Conservation (phyloP, 2,888 invertebrate genomes). For the Carabus problematicus region DNA sequence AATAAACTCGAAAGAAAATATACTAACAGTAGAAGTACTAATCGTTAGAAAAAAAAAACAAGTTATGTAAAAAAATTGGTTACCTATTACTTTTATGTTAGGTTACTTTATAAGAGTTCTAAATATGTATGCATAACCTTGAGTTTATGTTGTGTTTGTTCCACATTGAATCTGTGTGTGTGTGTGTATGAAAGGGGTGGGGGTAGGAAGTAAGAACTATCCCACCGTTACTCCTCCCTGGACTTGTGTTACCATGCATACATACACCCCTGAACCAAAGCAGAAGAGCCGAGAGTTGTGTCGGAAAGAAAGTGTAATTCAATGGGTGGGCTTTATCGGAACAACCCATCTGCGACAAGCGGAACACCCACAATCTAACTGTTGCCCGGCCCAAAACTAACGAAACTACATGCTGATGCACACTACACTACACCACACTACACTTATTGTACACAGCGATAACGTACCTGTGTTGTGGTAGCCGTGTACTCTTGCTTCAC, state of each 20-base stretch:
- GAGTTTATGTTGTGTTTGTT: too few species aligned
- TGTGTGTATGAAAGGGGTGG: constrained; percentile 1
- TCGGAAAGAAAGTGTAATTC: constrained; percentile 38
- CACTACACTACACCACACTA: neutral
- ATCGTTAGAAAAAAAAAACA: too few species aligned
- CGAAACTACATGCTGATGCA: constrained; percentile 12
- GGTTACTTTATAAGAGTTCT: too few species aligned
- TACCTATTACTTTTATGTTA: too few species aligned
- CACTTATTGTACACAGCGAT: too few species aligned
- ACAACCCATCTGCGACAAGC: constrained; percentile 43
- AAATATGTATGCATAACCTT: too few species aligned
- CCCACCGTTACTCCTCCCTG: constrained; percentile 12
- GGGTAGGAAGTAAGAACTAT: constrained; percentile 12
- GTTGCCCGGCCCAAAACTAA: constrained; percentile 37
- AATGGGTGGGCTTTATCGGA: constrained; percentile 42
- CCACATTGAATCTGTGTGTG: too few species aligned
- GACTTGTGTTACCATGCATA: neutral
- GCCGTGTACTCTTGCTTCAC: constrained; percentile 10
- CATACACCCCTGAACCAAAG: constrained; percentile 25
- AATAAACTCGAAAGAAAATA: too few species aligned
- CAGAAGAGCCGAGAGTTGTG: constrained; percentile 19
- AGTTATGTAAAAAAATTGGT: too few species aligned
- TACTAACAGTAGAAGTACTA: too few species aligned
- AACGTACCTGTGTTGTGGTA: constrained; percentile 3
- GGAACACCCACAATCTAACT: constrained; percentile 53